These are phyloP conservation scores for Shinisaurus crocodilurus DNA, from an alignment of 2,113 vertebrate species.

Conservation along the genomic window DNA sequence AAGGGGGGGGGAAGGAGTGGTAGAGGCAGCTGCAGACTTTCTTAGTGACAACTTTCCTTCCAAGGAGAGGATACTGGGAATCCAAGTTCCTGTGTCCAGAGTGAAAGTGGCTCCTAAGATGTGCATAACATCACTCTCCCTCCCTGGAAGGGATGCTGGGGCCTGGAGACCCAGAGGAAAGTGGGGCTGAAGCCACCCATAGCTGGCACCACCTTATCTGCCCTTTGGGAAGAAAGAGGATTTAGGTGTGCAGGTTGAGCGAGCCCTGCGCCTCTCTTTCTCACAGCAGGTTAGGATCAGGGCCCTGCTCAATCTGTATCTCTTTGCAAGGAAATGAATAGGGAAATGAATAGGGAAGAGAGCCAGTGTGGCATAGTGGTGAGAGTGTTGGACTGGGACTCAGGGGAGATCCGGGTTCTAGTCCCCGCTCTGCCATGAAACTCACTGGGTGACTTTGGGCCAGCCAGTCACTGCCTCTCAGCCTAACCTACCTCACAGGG, in stretches of 20 bases:
- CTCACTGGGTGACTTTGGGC: too few species aligned
- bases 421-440: too few species aligned
- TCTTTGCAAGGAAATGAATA: too few species aligned
- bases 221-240: background rate
- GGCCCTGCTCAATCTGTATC: too few species aligned
- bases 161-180: background rate
- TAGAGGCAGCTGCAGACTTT: background rate
- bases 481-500: too few species aligned
- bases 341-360: too few species aligned
- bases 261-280: too few species aligned
- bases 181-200: background rate
- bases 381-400: too few species aligned
- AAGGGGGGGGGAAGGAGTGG: background rate
- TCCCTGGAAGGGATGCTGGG: background rate
- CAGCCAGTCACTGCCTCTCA: too few species aligned
- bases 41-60: background rate
- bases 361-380: too few species aligned
- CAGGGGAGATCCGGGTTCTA: too few species aligned
- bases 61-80: background rate
- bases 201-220: background rate
- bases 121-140: background rate
- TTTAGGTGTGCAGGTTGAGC: background rate
- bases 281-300: too few species aligned
- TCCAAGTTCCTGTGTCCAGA: background rate
- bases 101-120: background rate